Conservation (phyloP, 1,140 invertebrate species). For the Cherax destructor region DNA sequence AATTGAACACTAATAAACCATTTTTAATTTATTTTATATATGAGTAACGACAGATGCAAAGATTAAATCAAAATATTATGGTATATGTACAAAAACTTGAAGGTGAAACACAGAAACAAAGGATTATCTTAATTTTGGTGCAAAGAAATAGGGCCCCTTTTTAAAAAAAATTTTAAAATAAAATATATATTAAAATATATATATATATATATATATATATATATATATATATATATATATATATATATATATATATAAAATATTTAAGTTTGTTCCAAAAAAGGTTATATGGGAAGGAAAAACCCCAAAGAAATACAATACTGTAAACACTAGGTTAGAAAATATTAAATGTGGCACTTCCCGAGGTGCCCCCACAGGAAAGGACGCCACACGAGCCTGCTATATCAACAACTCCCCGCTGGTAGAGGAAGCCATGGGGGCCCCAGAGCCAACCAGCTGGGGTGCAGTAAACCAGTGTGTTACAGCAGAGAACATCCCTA, state of each 20-base stretch:
- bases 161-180: too few species aligned
- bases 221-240: conserved; percentile 27
- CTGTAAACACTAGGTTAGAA: too few species aligned
- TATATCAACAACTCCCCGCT: conserved; percentile 89
- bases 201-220: conserved; percentile 27
- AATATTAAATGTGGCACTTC: conserved; percentile 49
- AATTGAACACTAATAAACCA: too few species aligned
- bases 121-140: too few species aligned
- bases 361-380: conserved; percentile 84
- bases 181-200: conserved; percentile 22
- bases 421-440: conserved; percentile 88
- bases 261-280: neutral
- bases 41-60: too few species aligned
- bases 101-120: too few species aligned
- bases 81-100: too few species aligned
- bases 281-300: too few species aligned
- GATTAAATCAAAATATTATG: too few species aligned
- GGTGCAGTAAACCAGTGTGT: conserved; percentile 93
- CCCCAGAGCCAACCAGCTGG: conserved; percentile 96
- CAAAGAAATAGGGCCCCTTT: too few species aligned
- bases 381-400: conserved; percentile 95
- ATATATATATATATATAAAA: conserved; percentile 11
- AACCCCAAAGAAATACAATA: too few species aligned
- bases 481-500: conserved; percentile 93
- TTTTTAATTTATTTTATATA: too few species aligned